Conservation (phyloP, 2,888 invertebrate species). For the Rhogogaster chlorosoma region DNA sequence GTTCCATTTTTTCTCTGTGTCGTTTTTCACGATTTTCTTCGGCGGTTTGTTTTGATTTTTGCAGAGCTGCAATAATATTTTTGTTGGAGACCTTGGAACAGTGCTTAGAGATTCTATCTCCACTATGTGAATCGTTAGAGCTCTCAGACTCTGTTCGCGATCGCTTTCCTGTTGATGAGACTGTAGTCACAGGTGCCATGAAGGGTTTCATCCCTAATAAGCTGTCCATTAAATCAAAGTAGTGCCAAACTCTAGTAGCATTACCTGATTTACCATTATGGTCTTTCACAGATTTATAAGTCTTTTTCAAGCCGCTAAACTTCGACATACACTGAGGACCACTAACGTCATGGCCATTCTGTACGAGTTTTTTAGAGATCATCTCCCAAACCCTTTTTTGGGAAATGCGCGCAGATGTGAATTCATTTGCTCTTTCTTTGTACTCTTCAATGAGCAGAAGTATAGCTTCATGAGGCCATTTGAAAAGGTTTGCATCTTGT, state of each 20-base stretch:
- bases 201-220: conserved; percentile 49
- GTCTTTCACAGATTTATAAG: conserved; percentile 49
- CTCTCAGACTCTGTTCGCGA: not conserved
- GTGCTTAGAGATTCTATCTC: not conserved
- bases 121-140: not conserved
- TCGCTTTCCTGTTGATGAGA: conserved; percentile 40
- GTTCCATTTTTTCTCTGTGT: not conserved
- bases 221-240: conserved; percentile 47
- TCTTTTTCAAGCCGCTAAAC: conserved; percentile 52
- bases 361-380: conserved; percentile 24
- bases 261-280: conserved; percentile 50
- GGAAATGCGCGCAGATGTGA: not conserved
- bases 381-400: conserved; percentile 45
- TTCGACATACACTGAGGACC: conserved; percentile 52
- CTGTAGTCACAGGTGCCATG: conserved; percentile 40
- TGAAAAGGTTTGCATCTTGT: not conserved
- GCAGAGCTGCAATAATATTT: not conserved
- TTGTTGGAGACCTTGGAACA: not conserved
- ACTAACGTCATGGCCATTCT: conserved; percentile 44
- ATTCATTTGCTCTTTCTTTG: not conserved
- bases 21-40: conserved; percentile 14
- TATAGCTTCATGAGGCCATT: conserved; percentile 19
- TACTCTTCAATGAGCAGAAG: conserved; percentile 15
- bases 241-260: conserved; percentile 46
- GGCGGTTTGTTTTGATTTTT: not conserved